Percentiles rank a stretch among this genome's conserved stretches.
These are phyloP conservation scores for Drosophila malerkotliana DNA, from an alignment of 1,140 invertebrate genomes.

Conservation along the genomic window DNA sequence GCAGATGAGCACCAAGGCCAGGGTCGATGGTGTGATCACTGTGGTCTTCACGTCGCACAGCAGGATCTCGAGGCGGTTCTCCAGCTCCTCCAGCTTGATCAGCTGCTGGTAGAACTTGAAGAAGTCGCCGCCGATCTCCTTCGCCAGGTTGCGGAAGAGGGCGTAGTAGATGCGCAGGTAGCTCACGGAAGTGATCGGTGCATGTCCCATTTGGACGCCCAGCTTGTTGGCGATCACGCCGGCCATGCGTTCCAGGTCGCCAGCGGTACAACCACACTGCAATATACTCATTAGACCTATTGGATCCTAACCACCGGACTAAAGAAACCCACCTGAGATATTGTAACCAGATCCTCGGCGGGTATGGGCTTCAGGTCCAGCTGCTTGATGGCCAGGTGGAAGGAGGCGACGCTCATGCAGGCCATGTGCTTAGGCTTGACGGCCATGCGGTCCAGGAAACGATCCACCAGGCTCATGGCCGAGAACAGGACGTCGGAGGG, in stretches of 20 bases:
- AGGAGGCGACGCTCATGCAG: slow-evolving; percentile 83
- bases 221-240: slow-evolving; percentile 89
- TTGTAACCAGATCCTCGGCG: slow-evolving; percentile 83
- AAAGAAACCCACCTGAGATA: slow-evolving; percentile 73
- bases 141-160: slow-evolving; percentile 86
- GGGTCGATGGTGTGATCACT: slow-evolving; percentile 87
- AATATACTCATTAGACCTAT: slow-evolving; percentile 37
- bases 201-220: slow-evolving; percentile 86
- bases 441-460: slow-evolving; percentile 90
- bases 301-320: neutral
- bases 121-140: slow-evolving; percentile 84
- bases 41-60: slow-evolving; percentile 89
- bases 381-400: slow-evolving; percentile 83
- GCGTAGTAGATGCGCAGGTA: slow-evolving; percentile 88
- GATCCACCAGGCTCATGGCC: slow-evolving; percentile 91
- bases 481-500: slow-evolving; percentile 91
- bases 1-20: slow-evolving; percentile 89
- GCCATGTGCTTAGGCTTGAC: slow-evolving; percentile 85
- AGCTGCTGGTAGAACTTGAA: slow-evolving; percentile 84
- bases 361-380: slow-evolving; percentile 79
- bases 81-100: slow-evolving; percentile 85
- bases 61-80: slow-evolving; percentile 89
- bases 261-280: slow-evolving; percentile 90
- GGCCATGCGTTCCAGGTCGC: slow-evolving; percentile 90
- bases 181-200: slow-evolving; percentile 87